These are phyloP conservation scores for Phymorhynchus buccinoides DNA, from an alignment of 1,140 invertebrate genomes.

Conservation along the genomic window DNA sequence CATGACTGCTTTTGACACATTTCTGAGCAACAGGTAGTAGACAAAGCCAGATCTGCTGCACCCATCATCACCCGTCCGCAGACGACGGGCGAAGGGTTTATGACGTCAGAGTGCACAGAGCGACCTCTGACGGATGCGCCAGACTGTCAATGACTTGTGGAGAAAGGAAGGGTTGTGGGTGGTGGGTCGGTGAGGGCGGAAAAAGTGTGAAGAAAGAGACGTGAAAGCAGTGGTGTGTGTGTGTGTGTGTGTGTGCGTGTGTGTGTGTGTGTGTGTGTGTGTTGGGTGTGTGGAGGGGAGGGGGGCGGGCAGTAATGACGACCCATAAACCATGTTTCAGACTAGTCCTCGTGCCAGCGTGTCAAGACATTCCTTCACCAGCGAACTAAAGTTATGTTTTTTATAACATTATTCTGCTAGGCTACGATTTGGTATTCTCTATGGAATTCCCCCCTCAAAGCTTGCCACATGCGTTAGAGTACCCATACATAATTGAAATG, in stretches of 20 bases:
- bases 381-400: neutral
- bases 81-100: neutral
- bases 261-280: neutral
- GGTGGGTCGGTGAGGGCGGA: no score
- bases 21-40: neutral
- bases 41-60: neutral
- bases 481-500: no score
- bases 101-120: conserved; percentile 1
- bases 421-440: no score
- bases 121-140: neutral
- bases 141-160: conserved; percentile 1
- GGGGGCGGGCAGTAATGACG: neutral
- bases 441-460: no score
- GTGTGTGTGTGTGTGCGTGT: neutral
- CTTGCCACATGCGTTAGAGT: no score
- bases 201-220: no score
- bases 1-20: neutral
- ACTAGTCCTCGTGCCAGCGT: neutral
- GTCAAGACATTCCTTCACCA: neutral
- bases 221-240: neutral
- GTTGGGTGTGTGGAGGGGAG: no score
- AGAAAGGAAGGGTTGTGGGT: neutral
- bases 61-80: neutral
- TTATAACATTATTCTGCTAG: no score
- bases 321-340: conserved; percentile 7